Evolutionary conservation across 2,113 vertebrate genomes (phyloP), one percentile per base, ranked within the genome.

Genomic region (Chamaetylas fuelleborni): DNA sequence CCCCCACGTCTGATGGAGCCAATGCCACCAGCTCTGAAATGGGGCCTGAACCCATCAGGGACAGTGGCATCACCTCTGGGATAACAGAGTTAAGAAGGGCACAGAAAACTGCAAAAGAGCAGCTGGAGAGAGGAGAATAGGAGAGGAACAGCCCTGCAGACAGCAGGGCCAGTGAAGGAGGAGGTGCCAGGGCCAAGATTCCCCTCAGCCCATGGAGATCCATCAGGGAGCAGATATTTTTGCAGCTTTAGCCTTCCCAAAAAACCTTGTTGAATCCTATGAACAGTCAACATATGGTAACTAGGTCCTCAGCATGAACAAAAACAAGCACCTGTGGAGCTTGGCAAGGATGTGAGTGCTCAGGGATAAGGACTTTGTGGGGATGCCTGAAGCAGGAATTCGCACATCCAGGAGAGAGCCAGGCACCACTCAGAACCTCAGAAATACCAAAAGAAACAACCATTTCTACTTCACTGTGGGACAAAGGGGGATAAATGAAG

Each of bases 351-450:
- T 14, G 33, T 53, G 34, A 87, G 33, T 20, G 23, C 40, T 76
- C 36, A 45, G 7, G 29, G 14, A 34, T 53, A 16, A 96, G 61
- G 26, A 64, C 9, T 48, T 58, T 17, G 29, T 24, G 15, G 56
- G n/a, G 28, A 67, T 26, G 42, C 26, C 38, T 57, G 45, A 47
- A 94, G 51, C 36, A 94, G 45, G 71, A 88, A 62, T 86, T 76
- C 61, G 58, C 8, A 45, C 1, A 1, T 5, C 5, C 23, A 82
- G 19, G 19, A 26, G 14, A 61, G 29, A 66, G 24, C 6, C 31
- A 79, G 34, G 25, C 48, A 51, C 36, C 38, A 67, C 28, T 47
- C 66, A 53, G 36, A 82, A 47, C 16, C 62, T 67, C 11, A 2
- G 42, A 38, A 95, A 90, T 28, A 61, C 25, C 0, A 0, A 66